These are phyloP conservation scores for Acrocyrtus sp. DNA, from an alignment of 2,888 invertebrate genomes.

Conservation along the genomic window DNA sequence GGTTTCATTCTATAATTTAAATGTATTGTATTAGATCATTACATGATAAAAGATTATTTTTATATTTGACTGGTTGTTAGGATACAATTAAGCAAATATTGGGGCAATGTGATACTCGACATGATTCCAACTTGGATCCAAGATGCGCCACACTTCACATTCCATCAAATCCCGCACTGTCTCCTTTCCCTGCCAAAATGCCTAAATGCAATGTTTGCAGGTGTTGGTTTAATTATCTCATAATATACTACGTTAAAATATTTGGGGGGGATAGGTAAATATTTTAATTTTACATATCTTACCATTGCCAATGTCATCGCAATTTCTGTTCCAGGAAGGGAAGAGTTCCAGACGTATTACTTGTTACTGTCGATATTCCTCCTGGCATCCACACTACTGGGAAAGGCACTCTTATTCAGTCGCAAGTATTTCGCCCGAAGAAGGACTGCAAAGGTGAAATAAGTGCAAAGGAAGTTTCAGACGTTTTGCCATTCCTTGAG, in stretches of 20 bases:
- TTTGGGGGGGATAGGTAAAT: too few species aligned
- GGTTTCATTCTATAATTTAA: background rate
- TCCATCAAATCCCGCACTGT: slow-evolving; percentile 78
- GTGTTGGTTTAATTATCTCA: too few species aligned
- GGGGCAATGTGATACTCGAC: too few species aligned
- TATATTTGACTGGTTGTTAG: too few species aligned
- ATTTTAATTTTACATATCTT: too few species aligned
- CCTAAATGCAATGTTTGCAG: slow-evolving; percentile 79
- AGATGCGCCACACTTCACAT: slow-evolving; percentile 79
- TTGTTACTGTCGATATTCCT: slow-evolving; percentile 90
- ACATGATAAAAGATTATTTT: background rate
- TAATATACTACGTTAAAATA: too few species aligned
- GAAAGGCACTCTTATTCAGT: slow-evolving; percentile 76
- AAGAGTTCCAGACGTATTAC: slow-evolving; percentile 89
- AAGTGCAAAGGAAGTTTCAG: slow-evolving; percentile 93
- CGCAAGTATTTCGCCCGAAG: slow-evolving; percentile 81
- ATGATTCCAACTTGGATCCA: slow-evolving; percentile 59
- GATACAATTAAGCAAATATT: slow-evolving; percentile 34
- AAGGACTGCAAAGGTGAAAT: slow-evolving; percentile 84
- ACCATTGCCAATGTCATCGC: slow-evolving; percentile 5
- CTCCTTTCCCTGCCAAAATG: slow-evolving; percentile 79
- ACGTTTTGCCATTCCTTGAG: slow-evolving; percentile 93
- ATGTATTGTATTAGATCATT: too few species aligned
- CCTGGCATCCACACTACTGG: slow-evolving; percentile 79
- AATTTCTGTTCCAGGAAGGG: slow-evolving; percentile 72